phyloP scores from a whole-genome alignment of 2,113 vertebrate species.

The Aphyosemion australe region DNA sequence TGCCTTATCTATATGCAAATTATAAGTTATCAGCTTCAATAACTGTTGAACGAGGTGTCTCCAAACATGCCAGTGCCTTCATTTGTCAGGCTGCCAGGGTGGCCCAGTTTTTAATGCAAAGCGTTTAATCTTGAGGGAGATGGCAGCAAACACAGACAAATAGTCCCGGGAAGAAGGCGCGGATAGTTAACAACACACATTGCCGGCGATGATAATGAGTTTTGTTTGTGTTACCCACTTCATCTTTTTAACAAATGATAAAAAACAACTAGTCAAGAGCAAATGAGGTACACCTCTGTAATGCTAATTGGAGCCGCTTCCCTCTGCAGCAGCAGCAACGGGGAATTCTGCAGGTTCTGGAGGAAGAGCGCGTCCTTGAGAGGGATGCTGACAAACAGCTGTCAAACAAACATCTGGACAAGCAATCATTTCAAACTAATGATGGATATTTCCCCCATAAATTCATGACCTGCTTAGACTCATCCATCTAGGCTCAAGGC shows the following conservation, averaged over 20 bases:
- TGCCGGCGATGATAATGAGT: conserved; percentile 61
- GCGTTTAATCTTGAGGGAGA: conserved; percentile 63
- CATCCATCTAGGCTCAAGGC: too few species aligned
- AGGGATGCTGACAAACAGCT: conserved; percentile 13
- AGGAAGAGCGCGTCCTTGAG: conserved; percentile 35
- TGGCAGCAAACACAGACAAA: conserved; percentile 71
- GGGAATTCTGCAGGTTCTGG: conserved; percentile 7
- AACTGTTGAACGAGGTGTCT: conserved; percentile 74
- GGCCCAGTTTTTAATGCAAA: conserved; percentile 69
- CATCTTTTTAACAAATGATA: conserved; percentile 63
- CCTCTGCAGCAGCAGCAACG: conserved; percentile 1
- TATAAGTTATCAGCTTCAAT: conserved; percentile 79
- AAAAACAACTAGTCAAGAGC: conserved; percentile 59
- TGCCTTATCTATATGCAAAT: conserved; percentile 85
- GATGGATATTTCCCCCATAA: conserved; percentile 31
- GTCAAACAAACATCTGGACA: conserved; percentile 18
- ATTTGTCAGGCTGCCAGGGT: conserved; percentile 76
- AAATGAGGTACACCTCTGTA: conserved; percentile 53
- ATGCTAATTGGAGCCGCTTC: conserved; percentile 67
- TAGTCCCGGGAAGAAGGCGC: conserved; percentile 32
- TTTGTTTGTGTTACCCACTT: conserved; percentile 60
- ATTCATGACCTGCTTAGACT: too few species aligned
- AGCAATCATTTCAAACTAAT: conserved; percentile 26
- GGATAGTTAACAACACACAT: conserved; percentile 50
- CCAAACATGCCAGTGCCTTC: conserved; percentile 74